Base-by-base conservation (phyloP, 2,888 invertebrate genomes). In the Acleris cristana region DNA sequence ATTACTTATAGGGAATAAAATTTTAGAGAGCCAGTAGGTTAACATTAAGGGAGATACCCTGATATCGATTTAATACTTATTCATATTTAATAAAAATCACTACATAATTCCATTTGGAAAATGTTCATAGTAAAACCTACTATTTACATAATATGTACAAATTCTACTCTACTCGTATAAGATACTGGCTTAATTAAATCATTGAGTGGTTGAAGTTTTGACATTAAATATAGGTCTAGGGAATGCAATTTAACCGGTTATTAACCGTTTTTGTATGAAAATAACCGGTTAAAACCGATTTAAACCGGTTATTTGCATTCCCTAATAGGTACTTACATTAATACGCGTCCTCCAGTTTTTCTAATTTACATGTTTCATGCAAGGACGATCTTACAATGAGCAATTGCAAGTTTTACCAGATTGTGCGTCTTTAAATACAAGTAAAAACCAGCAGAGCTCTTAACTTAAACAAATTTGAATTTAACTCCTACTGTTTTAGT, bases 11-110 rank as follows among this genome's bases (percentile, higher is more conserved):
- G 21, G 40, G 72, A 78, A 81, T 80, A 77, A 74, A 81, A 78
- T 79, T 80, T 81, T 79, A 79, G 73, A 65, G 75, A 80, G 82
- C 81, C 85, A 80, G 79, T 77, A 70, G 71, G 70, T 77, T 75
- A 79, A 80, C 76, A 71, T 74, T 78, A 82, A 84, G 89, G 89
- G 89, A 86, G 82, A 81, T 92, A 92, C 92, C 92, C 92, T 91
- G 91, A 92, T 91, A 90, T 90, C 86, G 86, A 87, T 86, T 88
- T 84, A 78, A 71, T 68, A 87, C 85, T 88, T 84, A 77, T 70
- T 66, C 80, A 80, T 84, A 82, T 78, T 81, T 84, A 81, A n/a
- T 73, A 26, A 34, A 77, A 76, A 79, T 78, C 79, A 77, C 87
- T 89, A 89, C 85, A 81, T 80, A 76, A 76, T 79, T 79, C 78